phyloP scores from a whole-genome alignment of 1,140 invertebrate genomes.

The Aphelenchoides fujianensis region DNA sequence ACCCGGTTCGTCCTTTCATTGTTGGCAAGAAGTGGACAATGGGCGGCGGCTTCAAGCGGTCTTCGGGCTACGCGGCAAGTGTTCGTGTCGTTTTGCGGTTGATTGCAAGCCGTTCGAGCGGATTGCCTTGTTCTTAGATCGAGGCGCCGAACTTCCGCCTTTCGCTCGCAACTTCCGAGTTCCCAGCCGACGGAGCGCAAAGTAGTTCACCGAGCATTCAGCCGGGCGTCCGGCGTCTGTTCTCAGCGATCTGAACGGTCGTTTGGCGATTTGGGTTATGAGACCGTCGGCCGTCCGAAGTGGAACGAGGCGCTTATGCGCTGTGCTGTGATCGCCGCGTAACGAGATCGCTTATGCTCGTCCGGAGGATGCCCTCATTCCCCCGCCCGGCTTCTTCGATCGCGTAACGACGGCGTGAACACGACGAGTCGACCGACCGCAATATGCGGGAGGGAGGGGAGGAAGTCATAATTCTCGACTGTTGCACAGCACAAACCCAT shows the following conservation, averaged over 20 bases:
- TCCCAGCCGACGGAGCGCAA: too few relatives aligned
- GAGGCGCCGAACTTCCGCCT: background rate
- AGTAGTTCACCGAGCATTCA: background rate
- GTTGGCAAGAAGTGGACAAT: too few relatives aligned
- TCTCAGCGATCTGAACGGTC: background rate
- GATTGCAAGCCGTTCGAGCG: too few relatives aligned
- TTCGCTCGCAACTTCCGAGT: background rate
- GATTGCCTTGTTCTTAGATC: too few relatives aligned
- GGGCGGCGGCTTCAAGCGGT: background rate
- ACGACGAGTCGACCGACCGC: too few relatives aligned
- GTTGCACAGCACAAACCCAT: background rate
- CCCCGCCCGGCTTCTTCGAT: background rate
- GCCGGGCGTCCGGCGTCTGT: background rate
- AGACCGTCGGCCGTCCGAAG: background rate
- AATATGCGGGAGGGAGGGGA: background rate
- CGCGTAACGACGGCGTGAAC: background rate
- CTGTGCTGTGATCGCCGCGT: background rate
- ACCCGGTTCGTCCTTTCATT: too few relatives aligned
- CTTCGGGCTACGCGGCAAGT: too few relatives aligned
- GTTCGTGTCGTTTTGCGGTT: too few relatives aligned
- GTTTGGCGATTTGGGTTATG: conserved; percentile 5
- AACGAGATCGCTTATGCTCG: background rate
- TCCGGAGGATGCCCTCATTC: background rate
- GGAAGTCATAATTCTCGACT: background rate
- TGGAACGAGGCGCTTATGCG: background rate